These are phyloP conservation scores for Hoplodrina blanda DNA, from an alignment of 2,888 invertebrate genomes.

Conservation along the genomic window DNA sequence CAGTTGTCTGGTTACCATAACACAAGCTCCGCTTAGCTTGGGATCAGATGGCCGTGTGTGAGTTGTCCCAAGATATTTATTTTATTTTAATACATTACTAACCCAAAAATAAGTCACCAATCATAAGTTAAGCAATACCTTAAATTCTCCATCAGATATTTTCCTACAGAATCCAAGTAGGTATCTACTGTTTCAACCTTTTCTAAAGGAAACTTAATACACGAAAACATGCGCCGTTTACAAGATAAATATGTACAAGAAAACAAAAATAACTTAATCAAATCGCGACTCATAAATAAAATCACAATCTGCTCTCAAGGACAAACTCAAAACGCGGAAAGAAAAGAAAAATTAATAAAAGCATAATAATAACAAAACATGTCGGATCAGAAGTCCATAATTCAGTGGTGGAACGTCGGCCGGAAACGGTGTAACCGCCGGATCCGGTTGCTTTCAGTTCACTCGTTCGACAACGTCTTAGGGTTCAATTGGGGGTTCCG, in stretches of 20 bases:
- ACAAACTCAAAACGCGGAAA: constrained; percentile 37
- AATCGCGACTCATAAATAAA: constrained; percentile 37
- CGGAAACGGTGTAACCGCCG: constrained; percentile 78
- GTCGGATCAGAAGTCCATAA: constrained; percentile 73
- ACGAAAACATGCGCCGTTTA: background rate
- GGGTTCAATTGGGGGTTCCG: constrained; percentile 53
- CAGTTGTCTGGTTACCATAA: too few relatives aligned
- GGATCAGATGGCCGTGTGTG: too few relatives aligned
- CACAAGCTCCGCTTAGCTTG: too few relatives aligned
- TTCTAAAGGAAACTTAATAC: background rate
- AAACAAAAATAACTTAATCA: constrained; percentile 10
- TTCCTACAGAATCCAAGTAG: too few relatives aligned
- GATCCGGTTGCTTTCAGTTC: constrained; percentile 72
- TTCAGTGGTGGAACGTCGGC: constrained; percentile 73
- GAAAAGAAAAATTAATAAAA: constrained; percentile 64
- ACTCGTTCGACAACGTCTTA: constrained; percentile 57
- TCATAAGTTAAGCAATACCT: too few relatives aligned
- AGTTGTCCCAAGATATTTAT: too few relatives aligned
- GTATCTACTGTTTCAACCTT: background rate
- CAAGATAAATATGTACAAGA: background rate
- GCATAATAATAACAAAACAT: constrained; percentile 71
- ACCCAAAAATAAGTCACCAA: too few relatives aligned
- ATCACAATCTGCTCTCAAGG: constrained; percentile 38
- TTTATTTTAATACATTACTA: too few relatives aligned
- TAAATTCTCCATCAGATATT: too few relatives aligned